A percentile compares a stretch with the other conserved stretches of the same genome.
Evolutionary conservation across 2,113 vertebrate genomes (phyloP).

Genomic region (Nestor notabilis): DNA sequence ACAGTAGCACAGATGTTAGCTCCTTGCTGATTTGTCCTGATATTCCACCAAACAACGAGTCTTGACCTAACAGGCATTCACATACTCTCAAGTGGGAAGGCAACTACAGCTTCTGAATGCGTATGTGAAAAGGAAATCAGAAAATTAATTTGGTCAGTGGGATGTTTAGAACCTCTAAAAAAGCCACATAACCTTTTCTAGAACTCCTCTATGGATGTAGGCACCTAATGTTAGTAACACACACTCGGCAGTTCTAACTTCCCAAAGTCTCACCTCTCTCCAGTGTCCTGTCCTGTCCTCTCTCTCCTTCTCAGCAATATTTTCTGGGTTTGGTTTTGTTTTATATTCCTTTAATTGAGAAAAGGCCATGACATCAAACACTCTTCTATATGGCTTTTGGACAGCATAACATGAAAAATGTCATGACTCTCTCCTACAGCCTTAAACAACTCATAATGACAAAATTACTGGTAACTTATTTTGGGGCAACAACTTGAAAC

Average conservation of each 20-base stretch:
- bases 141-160: not conserved
- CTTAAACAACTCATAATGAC: not conserved
- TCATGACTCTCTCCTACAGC: not conserved
- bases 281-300: not conserved
- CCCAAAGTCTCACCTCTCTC: not conserved
- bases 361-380: not conserved
- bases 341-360: not conserved
- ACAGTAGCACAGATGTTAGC: not conserved
- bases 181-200: accelerated
- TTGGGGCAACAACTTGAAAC: not conserved
- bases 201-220: not conserved
- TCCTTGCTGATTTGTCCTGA: not conserved
- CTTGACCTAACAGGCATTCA: not conserved
- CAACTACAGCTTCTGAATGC: not conserved
- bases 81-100: not conserved
- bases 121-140: not conserved
- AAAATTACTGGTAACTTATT: not conserved
- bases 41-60: not conserved
- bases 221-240: not conserved
- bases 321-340: not conserved
- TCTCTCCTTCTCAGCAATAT: not conserved
- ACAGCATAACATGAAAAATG: not conserved
- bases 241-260: not conserved
- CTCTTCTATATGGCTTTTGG: not conserved
- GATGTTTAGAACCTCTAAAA: not conserved